Base-by-base conservation (phyloP, 2,797 vertebrate genomes). In the Dendrocincla tyrannina region DNA sequence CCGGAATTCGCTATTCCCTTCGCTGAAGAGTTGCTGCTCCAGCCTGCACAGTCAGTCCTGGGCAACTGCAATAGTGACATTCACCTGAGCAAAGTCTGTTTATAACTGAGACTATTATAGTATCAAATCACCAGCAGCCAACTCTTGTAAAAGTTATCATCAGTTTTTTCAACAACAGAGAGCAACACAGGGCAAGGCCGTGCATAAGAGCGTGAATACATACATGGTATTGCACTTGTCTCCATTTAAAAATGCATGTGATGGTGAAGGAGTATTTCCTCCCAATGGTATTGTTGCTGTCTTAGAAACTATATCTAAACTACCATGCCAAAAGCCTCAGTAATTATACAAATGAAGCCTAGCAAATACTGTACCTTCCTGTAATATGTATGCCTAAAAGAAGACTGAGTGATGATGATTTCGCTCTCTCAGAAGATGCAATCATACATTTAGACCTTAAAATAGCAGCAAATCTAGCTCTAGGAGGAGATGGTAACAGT, bases 71-170 rank as follows among this genome's bases (percentile, higher is more conserved):
- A 53, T 58, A 87, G 50, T 76, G n/a, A 15, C 22, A 33, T 60
- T 87, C 44, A 30, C 55, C 91, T 89, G 53, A 88, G 39, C 13
- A 7, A 62, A 75, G 60, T 63, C 84, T 80, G 41, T 78, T 66
- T 49, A 52, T 62, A 84, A 75, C 77, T 67, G 41, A 72, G 62
- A 80, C 79, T 81, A 53, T 85, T 72, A 42, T 32, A 86, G 58
- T 53, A 79, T 60, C 77, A 68, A 78, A 91, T 95, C 87, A 93
- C 24, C 1, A 42, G 78, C 50, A 84, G 22, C 15, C 22, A 42
- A 73, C 78, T 96, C 94, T 91, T 96, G 69, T 95, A 92, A 91
- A 95, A 91, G 68, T 86, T 91, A 72, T 91, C 60, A 59, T 83
- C 24, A 0, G 25, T 88, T 89, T 84, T 85, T 96, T 91, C 81